phyloP scores from a whole-genome alignment of 2,888 invertebrate genomes.

The Leistus spinibarbis region DNA sequence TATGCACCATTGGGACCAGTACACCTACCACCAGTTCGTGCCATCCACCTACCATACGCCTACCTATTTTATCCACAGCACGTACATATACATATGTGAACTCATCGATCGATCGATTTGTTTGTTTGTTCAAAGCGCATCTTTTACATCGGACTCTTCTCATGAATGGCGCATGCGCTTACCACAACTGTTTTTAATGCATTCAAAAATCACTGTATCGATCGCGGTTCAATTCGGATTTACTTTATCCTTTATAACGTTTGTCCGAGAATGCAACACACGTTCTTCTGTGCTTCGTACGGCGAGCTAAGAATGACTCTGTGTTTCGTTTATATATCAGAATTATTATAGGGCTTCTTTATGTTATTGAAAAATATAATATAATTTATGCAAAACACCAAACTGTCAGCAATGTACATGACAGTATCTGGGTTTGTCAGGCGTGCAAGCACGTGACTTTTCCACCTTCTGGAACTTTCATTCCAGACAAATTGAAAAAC shows the following conservation, averaged over 20 bases:
- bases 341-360: no score
- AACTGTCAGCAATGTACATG: no score
- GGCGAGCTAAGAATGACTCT: neutral
- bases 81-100: neutral
- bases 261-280: neutral
- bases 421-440: neutral
- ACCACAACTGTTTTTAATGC: neutral
- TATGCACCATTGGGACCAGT: neutral
- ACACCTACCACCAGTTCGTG: no score
- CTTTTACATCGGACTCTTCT: no score
- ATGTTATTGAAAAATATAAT: no score
- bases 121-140: no score
- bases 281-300: neutral
- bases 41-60: neutral
- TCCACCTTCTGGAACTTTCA: neutral
- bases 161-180: neutral
- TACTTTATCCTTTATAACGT: conserved; percentile 3
- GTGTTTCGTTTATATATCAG: neutral
- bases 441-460: neutral
- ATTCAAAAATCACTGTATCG: neutral
- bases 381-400: no score
- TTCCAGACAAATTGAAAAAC: conserved; percentile 51
- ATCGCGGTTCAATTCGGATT: neutral
- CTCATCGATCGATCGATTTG: no score
- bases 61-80: neutral